Base-by-base conservation (phyloP, 2,113 vertebrate species). In the Coryphaenoides rupestris region DNA sequence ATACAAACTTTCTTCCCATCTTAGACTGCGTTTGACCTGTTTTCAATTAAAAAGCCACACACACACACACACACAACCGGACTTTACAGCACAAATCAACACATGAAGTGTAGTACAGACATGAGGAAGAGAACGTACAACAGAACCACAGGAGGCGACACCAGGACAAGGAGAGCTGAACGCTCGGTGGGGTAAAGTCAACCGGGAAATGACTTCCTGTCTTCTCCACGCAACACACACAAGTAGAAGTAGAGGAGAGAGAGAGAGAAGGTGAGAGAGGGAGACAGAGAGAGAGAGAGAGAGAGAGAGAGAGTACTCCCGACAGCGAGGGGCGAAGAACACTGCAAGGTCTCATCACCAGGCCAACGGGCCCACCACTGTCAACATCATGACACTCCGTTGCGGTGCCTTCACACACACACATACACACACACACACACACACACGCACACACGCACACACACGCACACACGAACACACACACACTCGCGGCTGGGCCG, bases 351-450 rank as follows among this genome's bases (percentile, higher is more conserved):
- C 93, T 93, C 90, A 81, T 86, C 88, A 82, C 87, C 86, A 84
- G 92, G 93, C 92, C 93, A 92, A 88, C 79, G 89, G 93, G 93
- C 93, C 89, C 94, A 95, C 96, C 96, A 92, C 95, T 96, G 95
- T 93, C 95, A 94, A 96, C 95, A 96, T 95, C 94, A 88, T 84
- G 92, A 89, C 88, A 83, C 91, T 84, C 87, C 76, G 90, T 83
- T 77, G 87, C n/a, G n/a, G n/a, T 84, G 83, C 79, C 86, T 91
- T 84, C 45, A 84, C 89, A 66, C 90, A 62, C 69, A 54, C 53
- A 63, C 58, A 50, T 14, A 55, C 58, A 50, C 60, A 52, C 60
- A 50, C 60, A 50, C 60, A 50, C 89, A 65, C 74, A 33, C 67
- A 24, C 64, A 59, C 59, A 59, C 63, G 46, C 63, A 47, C 55